These are phyloP conservation scores for Hemicordylus capensis DNA, from an alignment of 2,113 vertebrate genomes.

Conservation along the genomic window DNA sequence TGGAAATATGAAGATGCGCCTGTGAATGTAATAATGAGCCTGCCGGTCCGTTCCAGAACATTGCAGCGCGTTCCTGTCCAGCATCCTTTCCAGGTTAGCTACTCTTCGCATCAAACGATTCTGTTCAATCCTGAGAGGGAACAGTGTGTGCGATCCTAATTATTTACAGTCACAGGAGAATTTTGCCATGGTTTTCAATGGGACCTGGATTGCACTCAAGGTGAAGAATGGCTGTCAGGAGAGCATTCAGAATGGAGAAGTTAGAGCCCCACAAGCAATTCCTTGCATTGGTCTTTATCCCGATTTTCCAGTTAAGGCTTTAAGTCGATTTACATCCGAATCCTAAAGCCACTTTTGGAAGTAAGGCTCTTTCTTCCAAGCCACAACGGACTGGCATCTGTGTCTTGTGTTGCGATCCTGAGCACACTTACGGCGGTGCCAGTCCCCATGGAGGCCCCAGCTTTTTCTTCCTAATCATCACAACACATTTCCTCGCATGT, in stretches of 20 bases:
- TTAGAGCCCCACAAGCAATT: background rate
- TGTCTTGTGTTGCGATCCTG: background rate
- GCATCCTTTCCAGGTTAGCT: background rate
- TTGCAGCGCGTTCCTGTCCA: background rate
- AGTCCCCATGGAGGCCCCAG: background rate
- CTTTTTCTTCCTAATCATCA: no score
- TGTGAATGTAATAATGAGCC: background rate
- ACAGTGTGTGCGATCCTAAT: background rate
- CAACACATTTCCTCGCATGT: background rate
- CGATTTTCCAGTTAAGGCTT: constrained; percentile 7
- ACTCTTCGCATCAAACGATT: background rate
- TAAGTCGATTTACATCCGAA: background rate
- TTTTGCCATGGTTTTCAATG: background rate
- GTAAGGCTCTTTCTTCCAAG: background rate
- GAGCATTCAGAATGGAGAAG: background rate
- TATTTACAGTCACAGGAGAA: background rate
- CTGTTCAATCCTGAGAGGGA: background rate
- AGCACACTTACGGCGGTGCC: background rate
- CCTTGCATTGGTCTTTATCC: background rate
- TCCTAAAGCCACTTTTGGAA: background rate
- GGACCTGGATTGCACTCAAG: background rate
- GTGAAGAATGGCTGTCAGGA: background rate
- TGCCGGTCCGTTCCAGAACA: background rate
- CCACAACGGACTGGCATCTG: background rate
- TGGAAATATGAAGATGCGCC: background rate